Base-by-base conservation (phyloP, 2,113 vertebrate genomes). In the Electrona antarctica region DNA sequence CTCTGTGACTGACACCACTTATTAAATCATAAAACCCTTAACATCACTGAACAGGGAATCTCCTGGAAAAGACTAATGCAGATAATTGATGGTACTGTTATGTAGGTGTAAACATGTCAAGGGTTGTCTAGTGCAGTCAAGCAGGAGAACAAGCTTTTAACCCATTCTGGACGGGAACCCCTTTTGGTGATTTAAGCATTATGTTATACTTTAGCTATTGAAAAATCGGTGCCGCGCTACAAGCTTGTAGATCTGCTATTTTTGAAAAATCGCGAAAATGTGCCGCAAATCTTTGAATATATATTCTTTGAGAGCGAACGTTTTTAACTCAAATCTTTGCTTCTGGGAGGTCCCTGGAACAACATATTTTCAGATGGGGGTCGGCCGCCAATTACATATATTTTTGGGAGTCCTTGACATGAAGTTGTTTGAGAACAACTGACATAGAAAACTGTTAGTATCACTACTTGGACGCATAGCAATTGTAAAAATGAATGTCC, bases 1-100 rank as follows among this genome's bases (percentile, higher is more conserved):
- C 2, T 2, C 4, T 21, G 21, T 21, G 21, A 21, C 21, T 29
- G 7, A 1, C 50, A 13, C 1, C 3, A 55, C 64, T 8, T 28
- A 50, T 69, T 56, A 61, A 45, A 3, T 52, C 52, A 58, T 7
- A 7, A 29, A 58, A 1, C n/a, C 33, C 59, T 51, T 69, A 33
- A 33, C 50, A 61, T 0, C 49, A 15, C 33, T 28, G 6, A 21
- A 62, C 33, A 45, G 33, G 11, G 60, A 61, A 15, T 10, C 12
- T 41, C 48, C 0, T 47, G 21, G 15, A 66, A 69, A 76, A 48
- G 74, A 72, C 70, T 41, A 50, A 82, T 62, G 15, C 47, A 62
- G 60, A 66, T 76, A 79, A 84, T 46, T 80, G 79, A 78, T 52
- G 47, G 10, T n/a, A n/a, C n/a, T n/a, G n/a, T n/a, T n/a, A n/a